These are phyloP conservation scores for Saccopteryx bilineata DNA, from an alignment of 2,113 vertebrate species.

Conservation along the genomic window DNA sequence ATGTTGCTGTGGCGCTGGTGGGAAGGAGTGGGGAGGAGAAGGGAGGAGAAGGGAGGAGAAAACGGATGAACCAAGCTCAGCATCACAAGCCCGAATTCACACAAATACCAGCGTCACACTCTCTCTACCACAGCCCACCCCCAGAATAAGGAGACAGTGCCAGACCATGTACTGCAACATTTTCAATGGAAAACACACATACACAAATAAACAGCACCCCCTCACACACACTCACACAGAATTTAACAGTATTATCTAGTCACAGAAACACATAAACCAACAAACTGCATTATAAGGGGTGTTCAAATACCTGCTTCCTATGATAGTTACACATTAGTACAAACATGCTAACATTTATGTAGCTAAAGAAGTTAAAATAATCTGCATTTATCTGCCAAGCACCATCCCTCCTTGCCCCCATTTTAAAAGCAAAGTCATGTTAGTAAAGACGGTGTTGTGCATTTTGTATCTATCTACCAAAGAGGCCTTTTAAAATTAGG, in stretches of 20 bases:
- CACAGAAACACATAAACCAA: constrained; percentile 46
- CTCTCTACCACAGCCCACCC: constrained; percentile 75
- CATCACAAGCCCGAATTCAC: constrained; percentile 78
- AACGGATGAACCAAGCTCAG: constrained; percentile 79
- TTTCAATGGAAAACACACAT: constrained; percentile 52
- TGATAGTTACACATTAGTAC: background rate
- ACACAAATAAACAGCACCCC: constrained; percentile 44
- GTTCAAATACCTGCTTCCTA: constrained; percentile 27
- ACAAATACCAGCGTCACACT: constrained; percentile 81
- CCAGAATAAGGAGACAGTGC: constrained; percentile 60
- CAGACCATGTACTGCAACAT: constrained; percentile 63
- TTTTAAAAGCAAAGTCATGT: constrained; percentile 52
- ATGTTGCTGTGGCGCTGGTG: constrained; percentile 83
- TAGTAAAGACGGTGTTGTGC: constrained; percentile 15
- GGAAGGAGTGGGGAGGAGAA: constrained; percentile 75
- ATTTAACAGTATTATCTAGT: constrained; percentile 21
- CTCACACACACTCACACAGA: background rate
- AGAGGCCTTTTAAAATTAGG: constrained; percentile 45
- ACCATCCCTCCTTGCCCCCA: background rate
- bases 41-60: constrained; percentile 80
- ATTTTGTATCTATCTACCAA: background rate
- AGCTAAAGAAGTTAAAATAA: constrained; percentile 24
- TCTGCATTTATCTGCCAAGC: background rate
- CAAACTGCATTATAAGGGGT: background rate
- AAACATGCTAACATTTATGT: background rate